These are phyloP conservation scores for Nematolebias whitei DNA, from an alignment of 2,113 vertebrate species.

Conservation along the genomic window DNA sequence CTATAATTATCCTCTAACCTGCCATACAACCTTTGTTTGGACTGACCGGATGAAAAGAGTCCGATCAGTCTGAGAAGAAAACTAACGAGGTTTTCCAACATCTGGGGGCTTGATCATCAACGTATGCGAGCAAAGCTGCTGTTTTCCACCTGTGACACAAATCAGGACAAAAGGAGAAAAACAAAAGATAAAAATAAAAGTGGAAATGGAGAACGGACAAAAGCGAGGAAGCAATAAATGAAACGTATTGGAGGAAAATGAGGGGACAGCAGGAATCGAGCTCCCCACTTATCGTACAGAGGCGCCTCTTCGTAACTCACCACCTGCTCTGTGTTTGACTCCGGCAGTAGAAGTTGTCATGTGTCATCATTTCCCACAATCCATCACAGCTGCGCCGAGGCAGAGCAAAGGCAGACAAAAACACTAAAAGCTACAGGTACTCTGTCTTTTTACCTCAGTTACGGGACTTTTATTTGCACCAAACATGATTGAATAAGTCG, in stretches of 20 bases:
- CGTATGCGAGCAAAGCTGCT: neutral
- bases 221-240: neutral
- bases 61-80: neutral
- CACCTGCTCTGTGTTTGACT: conserved; percentile 37
- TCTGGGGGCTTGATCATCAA: conserved; percentile 15
- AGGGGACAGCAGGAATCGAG: conserved; percentile 5
- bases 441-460: conserved; percentile 6
- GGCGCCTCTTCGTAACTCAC: conserved; percentile 4
- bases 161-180: neutral
- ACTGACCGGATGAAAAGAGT: neutral
- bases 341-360: conserved; percentile 43
- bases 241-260: conserved; percentile 3
- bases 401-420: conserved; percentile 25
- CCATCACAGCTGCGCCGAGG: conserved; percentile 42
- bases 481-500: conserved; percentile 36
- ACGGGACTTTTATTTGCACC: conserved; percentile 40
- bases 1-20: neutral
- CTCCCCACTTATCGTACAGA: conserved; percentile 8
- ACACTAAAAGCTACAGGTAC: conserved; percentile 8
- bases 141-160: neutral
- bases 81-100: conserved; percentile 14
- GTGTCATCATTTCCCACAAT: conserved; percentile 59
- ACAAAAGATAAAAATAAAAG: neutral
- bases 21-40: neutral
- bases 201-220: neutral